phyloP scores from a whole-genome alignment of 1,140 invertebrate species.

The Heliconius melpomene region DNA sequence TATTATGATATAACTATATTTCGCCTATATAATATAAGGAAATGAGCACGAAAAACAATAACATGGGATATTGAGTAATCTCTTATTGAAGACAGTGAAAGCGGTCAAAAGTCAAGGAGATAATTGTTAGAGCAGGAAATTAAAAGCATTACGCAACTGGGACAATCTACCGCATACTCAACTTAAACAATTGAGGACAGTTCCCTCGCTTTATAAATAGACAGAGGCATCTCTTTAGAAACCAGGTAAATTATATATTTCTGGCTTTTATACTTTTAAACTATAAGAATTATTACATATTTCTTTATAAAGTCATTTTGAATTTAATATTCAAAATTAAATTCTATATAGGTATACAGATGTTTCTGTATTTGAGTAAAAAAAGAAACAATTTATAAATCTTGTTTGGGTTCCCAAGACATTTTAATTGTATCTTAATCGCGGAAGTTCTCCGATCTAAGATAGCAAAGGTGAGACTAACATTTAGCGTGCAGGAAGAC shows the following conservation, averaged over 20 bases:
- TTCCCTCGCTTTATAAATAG: not conserved
- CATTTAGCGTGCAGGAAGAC: constrained; percentile 46
- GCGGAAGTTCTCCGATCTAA: constrained; percentile 42
- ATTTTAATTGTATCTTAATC: constrained; percentile 49
- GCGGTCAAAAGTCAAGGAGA: constrained; percentile 79
- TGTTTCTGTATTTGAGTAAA: no score
- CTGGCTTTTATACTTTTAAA: no score
- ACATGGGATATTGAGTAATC: constrained; percentile 21
- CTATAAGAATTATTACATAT: no score
- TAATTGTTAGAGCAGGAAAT: constrained; percentile 79
- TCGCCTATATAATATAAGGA: not conserved
- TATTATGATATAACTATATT: no score
- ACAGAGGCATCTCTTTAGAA: not conserved
- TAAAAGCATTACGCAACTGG: constrained; percentile 75
- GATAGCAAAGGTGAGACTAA: constrained; percentile 51
- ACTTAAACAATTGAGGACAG: constrained; percentile 34
- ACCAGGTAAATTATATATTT: constrained; percentile 1
- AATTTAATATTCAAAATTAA: no score
- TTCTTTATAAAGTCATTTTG: no score
- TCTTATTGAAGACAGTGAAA: constrained; percentile 66
- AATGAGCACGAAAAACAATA: constrained; percentile 12
- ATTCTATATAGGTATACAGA: no score
- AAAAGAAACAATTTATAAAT: not conserved
- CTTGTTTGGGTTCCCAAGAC: constrained; percentile 35
- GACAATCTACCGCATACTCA: constrained; percentile 52